A percentile compares a stretch with the other conserved stretches of the same genome.
Evolutionary conservation across 2,888 invertebrate genomes (phyloP).

Genomic region (Ypsolopha sequella): DNA sequence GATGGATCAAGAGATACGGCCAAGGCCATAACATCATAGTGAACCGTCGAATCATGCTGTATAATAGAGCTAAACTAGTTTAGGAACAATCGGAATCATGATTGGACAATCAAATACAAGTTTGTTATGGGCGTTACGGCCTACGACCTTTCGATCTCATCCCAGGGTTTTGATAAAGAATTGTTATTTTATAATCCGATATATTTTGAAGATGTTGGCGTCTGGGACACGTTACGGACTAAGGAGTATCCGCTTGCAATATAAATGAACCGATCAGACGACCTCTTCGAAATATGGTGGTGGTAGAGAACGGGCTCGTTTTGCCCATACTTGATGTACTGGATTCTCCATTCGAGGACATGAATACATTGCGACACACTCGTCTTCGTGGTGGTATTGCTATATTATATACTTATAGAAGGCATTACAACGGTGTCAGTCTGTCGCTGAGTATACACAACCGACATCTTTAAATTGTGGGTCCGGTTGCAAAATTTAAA

Average conservation of each 20-base stretch:
- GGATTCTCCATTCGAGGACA: conserved; percentile 3
- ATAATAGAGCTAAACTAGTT: conserved; percentile 24
- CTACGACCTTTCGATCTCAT: no score
- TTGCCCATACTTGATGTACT: conserved; percentile 32
- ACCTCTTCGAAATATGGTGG: conserved; percentile 34
- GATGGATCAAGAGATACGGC: conserved; percentile 16
- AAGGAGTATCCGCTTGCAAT: conserved; percentile 30
- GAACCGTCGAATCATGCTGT: conserved; percentile 34
- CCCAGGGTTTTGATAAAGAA: no score
- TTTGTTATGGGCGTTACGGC: background rate
- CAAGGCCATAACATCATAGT: conserved; percentile 13
- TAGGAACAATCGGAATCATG: background rate
- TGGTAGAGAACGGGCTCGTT: conserved; percentile 30
- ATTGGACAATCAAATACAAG: background rate
- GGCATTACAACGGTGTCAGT: background rate
- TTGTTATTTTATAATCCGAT: no score
- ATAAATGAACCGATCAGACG: conserved; percentile 43
- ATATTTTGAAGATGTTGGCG: background rate
- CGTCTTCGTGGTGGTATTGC: background rate
- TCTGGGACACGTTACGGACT: background rate
- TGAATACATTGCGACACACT: conserved; percentile 4
- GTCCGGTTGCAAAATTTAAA: no score
- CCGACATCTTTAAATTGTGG: no score
- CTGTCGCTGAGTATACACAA: no score
- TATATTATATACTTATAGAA: no score